phyloP scores from a whole-genome alignment of 1,140 invertebrate species.

The Euwallacea similis region DNA sequence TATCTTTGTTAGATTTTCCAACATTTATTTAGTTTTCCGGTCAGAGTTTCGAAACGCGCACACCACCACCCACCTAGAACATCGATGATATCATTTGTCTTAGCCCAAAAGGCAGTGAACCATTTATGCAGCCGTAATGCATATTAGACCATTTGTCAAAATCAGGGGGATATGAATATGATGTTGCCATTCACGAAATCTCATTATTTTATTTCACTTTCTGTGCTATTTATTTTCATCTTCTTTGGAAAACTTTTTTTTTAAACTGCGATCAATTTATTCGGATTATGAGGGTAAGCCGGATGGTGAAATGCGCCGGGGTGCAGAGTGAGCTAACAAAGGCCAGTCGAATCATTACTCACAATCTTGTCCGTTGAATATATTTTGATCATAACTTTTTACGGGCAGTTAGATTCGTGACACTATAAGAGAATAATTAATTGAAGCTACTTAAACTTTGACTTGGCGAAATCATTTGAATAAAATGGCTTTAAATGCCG shows the following conservation, averaged over 20 bases:
- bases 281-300: too few relatives aligned
- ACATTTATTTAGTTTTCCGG: conserved; percentile 47
- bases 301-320: background rate
- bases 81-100: conserved; percentile 51
- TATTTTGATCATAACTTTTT: conserved; percentile 22
- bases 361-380: conserved; percentile 5
- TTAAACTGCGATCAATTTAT: too few relatives aligned
- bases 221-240: conserved; percentile 11
- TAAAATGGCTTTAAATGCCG: conserved; percentile 22
- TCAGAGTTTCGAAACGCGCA: conserved; percentile 38
- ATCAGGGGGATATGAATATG: conserved; percentile 36
- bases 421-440: conserved; percentile 32
- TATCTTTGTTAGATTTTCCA: conserved; percentile 49
- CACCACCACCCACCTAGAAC: conserved; percentile 45
- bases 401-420: conserved; percentile 28
- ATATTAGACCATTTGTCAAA: conserved; percentile 46
- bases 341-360: background rate
- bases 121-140: conserved; percentile 40
- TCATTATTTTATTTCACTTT: conserved; percentile 20
- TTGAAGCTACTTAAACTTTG: conserved; percentile 36
- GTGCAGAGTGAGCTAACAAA: background rate
- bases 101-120: conserved; percentile 41
- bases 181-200: background rate
- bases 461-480: conserved; percentile 35
- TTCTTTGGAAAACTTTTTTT: conserved; percentile 2